Percentiles rank a stretch among this genome's conserved stretches.
These are phyloP conservation scores for Drosophila mojavensis DNA, from an alignment of 1,140 invertebrate species.

Conservation along the genomic window DNA sequence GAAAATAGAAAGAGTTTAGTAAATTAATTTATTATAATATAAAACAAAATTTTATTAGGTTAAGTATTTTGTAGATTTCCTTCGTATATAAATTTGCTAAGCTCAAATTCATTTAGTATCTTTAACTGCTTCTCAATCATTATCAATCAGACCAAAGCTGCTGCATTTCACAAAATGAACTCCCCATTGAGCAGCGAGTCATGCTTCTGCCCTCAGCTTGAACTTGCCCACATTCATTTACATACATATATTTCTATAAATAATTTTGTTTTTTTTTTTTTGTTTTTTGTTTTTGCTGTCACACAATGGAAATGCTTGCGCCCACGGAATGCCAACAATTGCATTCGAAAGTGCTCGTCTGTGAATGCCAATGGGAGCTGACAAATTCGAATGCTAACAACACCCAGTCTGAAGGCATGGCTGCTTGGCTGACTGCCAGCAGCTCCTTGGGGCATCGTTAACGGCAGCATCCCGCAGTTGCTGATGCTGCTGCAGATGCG, in stretches of 20 bases:
- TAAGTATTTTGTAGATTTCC: no score
- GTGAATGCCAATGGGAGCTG: conserved; percentile 44
- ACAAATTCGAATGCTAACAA: conserved; percentile 72
- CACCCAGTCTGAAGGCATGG: conserved; percentile 25
- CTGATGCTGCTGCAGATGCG: conserved; percentile 31
- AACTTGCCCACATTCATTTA: conserved; percentile 17
- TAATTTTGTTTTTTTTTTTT: conserved; percentile 9
- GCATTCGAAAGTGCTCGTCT: conserved; percentile 41
- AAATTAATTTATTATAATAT: no score
- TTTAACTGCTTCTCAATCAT: not conserved
- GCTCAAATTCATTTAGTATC: not conserved
- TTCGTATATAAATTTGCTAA: no score
- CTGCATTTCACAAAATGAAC: conserved; percentile 9
- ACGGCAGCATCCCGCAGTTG: conserved; percentile 23
- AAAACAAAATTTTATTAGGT: no score
- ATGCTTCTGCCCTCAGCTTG: conserved; percentile 32
- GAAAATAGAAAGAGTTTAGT: no score
- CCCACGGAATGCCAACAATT: conserved; percentile 35
- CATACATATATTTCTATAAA: not conserved
- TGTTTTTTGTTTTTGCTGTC: conserved; percentile 22
- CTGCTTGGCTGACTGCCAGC: conserved; percentile 2
- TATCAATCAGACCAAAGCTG: conserved; percentile 18
- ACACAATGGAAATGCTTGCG: conserved; percentile 31
- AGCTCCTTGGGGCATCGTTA: conserved; percentile 42
- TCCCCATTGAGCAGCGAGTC: conserved; percentile 21